Percentiles rank a stretch among this genome's conserved stretches.
Evolutionary conservation across 2,797 vertebrate species (phyloP).

Genomic region (Aythya fuligula): DNA sequence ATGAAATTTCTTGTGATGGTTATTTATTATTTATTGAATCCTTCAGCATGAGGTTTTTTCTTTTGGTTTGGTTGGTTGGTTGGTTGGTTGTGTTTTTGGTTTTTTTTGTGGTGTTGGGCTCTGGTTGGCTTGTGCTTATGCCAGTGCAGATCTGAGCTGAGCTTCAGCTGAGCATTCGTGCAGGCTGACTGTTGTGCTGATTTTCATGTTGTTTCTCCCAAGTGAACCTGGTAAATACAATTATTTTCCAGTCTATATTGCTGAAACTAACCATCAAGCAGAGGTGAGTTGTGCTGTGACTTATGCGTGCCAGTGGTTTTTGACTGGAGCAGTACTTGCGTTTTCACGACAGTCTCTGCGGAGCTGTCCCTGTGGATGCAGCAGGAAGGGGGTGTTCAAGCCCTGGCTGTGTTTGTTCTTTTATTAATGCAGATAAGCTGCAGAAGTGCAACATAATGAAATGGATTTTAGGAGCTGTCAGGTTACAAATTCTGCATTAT

Average conservation of each 20-base stretch:
- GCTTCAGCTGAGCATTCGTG: background rate
- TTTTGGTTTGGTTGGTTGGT: no score
- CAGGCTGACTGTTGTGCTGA: background rate
- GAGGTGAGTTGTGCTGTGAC: background rate
- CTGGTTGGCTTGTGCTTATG: background rate
- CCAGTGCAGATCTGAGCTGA: background rate
- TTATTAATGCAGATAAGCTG: background rate
- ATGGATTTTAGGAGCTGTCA: background rate
- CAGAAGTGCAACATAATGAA: background rate
- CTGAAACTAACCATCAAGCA: background rate
- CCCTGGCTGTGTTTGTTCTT: rapidly evolving
- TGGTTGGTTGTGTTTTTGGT: background rate
- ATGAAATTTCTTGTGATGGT: background rate
- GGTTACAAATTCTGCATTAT: background rate
- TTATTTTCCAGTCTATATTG: background rate
- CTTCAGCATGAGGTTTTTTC: background rate
- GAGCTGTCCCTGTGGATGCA: background rate
- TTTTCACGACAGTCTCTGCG: background rate
- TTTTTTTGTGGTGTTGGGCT: background rate
- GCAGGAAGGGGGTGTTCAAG: background rate
- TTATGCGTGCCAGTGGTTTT: rapidly evolving
- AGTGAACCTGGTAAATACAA: background rate
- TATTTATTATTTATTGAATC: background rate
- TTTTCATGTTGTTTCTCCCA: background rate
- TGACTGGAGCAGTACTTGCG: background rate